A percentile compares a stretch with the other conserved stretches of the same genome.
These are phyloP conservation scores for Theretra japonica DNA, from an alignment of 2,888 invertebrate species.

Conservation along the genomic window DNA sequence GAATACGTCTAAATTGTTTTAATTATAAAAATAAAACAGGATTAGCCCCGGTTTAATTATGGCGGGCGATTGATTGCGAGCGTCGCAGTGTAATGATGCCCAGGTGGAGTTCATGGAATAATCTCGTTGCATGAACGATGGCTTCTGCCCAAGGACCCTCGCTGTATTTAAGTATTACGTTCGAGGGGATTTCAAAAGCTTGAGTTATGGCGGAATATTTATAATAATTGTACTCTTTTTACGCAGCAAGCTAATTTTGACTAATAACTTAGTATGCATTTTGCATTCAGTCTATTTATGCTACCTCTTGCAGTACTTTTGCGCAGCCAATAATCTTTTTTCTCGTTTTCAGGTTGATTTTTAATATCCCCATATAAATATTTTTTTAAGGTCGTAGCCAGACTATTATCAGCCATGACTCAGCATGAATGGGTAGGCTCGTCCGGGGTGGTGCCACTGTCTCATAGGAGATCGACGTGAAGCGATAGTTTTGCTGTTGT, in stretches of 20 bases:
- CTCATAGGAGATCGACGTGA: too few species aligned
- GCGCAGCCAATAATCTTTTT: background rate
- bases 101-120: slow-evolving; percentile 69
- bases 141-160: slow-evolving; percentile 37
- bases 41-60: slow-evolving; percentile 71
- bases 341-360: too few species aligned
- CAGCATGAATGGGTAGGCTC: too few species aligned
- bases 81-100: slow-evolving; percentile 65
- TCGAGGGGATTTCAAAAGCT: background rate
- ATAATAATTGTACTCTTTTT: background rate
- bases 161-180: background rate
- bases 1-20: background rate
- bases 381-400: too few species aligned
- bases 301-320: background rate
- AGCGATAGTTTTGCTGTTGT: too few species aligned
- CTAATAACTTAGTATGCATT: background rate
- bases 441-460: too few species aligned
- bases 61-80: slow-evolving; percentile 66
- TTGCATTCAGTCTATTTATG: background rate
- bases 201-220: slow-evolving; percentile 2
- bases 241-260: background rate
- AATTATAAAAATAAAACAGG: background rate
- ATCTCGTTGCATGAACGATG: slow-evolving; percentile 60
- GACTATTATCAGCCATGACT: too few species aligned
- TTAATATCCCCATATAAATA: too few species aligned